Evolutionary conservation across 2,888 invertebrate species (phyloP).

Genomic region (Ormia ochracea): DNA sequence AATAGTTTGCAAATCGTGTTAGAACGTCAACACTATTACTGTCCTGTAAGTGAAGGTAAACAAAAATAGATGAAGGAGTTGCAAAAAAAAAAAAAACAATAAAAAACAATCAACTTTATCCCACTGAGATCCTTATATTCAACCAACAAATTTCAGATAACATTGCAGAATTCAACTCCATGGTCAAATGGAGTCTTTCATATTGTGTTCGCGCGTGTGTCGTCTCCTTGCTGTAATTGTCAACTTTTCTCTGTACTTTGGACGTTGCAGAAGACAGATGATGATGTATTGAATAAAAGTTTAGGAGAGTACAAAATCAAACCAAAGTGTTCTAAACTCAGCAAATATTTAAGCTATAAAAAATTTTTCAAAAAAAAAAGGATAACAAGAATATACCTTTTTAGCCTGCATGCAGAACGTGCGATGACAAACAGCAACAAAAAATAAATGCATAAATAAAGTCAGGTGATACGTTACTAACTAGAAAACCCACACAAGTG

Average conservation of each 20-base stretch:
- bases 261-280: neutral
- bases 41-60: neutral
- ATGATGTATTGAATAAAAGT: neutral
- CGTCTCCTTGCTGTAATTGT: constrained; percentile 5
- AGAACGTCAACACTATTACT: constrained; percentile 18
- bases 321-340: neutral
- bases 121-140: constrained; percentile 13
- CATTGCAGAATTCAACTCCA: constrained; percentile 20
- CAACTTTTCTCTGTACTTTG: constrained; percentile 29
- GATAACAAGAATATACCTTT: too few relatives aligned
- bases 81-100: neutral
- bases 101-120: neutral
- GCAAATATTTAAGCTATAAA: too few relatives aligned
- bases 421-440: neutral
- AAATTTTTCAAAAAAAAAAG: neutral
- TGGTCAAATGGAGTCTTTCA: constrained; percentile 16
- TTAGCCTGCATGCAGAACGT: too few relatives aligned
- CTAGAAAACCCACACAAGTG: neutral
- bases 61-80: neutral
- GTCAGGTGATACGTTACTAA: neutral
- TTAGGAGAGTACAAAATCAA: constrained; percentile 9
- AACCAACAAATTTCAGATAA: constrained; percentile 43
- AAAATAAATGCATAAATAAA: neutral
- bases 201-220: neutral
- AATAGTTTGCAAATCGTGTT: constrained; percentile 26